Percentiles rank a stretch among this genome's conserved stretches.
Conservation (phyloP, 2,113 vertebrate genomes). For the Eurystomus gularis region DNA sequence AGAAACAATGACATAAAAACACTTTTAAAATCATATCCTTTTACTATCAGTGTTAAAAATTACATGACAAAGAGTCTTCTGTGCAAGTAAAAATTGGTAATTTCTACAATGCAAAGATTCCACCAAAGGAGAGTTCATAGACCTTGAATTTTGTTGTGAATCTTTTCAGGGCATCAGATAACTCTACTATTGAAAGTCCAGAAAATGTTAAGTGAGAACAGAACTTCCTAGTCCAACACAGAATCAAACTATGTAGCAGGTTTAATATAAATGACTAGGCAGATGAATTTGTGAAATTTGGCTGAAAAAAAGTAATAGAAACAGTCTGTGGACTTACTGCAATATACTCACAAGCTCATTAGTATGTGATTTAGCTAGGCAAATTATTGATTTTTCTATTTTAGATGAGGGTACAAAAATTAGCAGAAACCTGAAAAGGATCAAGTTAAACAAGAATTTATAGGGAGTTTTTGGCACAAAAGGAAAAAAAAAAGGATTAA, state of each 20-base stretch:
- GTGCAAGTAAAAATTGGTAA: background rate
- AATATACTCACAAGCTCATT: background rate
- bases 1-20: background rate
- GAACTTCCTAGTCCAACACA: background rate
- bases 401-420: background rate
- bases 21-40: background rate
- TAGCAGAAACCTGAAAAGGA: background rate
- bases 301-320: background rate
- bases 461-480: background rate
- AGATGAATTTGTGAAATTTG: background rate
- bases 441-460: background rate
- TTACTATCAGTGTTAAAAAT: background rate
- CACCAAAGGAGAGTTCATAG: background rate
- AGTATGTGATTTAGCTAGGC: background rate
- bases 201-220: background rate
- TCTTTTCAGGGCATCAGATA: background rate
- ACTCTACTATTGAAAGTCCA: background rate
- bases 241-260: background rate
- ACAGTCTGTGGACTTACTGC: background rate
- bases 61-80: background rate
- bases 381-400: background rate
- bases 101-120: background rate
- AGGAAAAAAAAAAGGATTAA: rapidly evolving
- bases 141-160: rapidly evolving
- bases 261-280: background rate